Percentiles rank a stretch among this genome's conserved stretches.
These are phyloP conservation scores for Steromphala cineraria DNA, from an alignment of 2,888 invertebrate species.

Conservation along the genomic window DNA sequence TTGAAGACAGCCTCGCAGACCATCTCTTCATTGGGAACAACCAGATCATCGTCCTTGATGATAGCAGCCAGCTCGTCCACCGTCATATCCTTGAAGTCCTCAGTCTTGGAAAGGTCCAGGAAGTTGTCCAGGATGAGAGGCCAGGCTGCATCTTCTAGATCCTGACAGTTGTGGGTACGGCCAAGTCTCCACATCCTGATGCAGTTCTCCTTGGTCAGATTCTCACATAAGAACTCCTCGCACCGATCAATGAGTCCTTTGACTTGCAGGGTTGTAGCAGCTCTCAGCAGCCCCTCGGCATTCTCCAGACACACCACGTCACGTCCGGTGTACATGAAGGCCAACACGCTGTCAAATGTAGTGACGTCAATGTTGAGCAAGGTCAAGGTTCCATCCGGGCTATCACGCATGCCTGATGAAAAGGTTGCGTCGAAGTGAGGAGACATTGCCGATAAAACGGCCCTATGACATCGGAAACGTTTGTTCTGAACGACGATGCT, in stretches of 20 bases:
- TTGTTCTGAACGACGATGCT: slow-evolving; percentile 61
- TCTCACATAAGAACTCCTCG: slow-evolving; percentile 84
- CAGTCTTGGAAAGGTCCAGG: slow-evolving; percentile 44
- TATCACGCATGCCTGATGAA: slow-evolving; percentile 58
- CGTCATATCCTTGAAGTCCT: slow-evolving; percentile 78
- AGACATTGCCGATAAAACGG: slow-evolving; percentile 63
- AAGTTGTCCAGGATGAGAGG: slow-evolving; percentile 80
- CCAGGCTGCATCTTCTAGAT: slow-evolving; percentile 82
- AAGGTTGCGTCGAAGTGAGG: slow-evolving; percentile 66
- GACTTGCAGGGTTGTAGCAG: slow-evolving; percentile 91
- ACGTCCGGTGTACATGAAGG: slow-evolving; percentile 89
- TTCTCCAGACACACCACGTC: slow-evolving; percentile 86
- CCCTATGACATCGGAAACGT: slow-evolving; percentile 63
- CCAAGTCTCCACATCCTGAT: slow-evolving; percentile 90
- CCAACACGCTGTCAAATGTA: slow-evolving; percentile 86
- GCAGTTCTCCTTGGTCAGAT: slow-evolving; percentile 86
- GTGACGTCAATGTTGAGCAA: slow-evolving; percentile 79
- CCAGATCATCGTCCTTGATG: slow-evolving; percentile 87
- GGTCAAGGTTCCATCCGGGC: slow-evolving; percentile 57
- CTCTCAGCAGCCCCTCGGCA: slow-evolving; percentile 83
- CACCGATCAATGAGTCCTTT: slow-evolving; percentile 87
- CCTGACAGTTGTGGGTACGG: slow-evolving; percentile 83
- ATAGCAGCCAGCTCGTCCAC: slow-evolving; percentile 85
- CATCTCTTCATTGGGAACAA: slow-evolving; percentile 89
- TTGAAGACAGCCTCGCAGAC: slow-evolving; percentile 85